Conservation (phyloP, 53 echinoderm and acorn worm genomes). For the Paracentrotus lividus region DNA sequence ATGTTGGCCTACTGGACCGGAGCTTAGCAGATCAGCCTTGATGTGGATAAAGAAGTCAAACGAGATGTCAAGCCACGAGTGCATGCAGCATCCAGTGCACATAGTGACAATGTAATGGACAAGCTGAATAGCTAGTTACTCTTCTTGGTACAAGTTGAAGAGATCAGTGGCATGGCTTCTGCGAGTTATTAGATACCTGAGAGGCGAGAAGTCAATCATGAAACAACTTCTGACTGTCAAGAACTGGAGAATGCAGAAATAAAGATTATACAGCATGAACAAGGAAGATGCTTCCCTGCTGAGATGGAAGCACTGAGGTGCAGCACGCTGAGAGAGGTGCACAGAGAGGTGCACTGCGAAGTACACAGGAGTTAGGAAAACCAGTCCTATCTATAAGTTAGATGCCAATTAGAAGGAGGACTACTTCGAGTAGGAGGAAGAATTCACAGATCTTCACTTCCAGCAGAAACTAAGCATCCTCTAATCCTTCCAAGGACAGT, state of each 20-base stretch:
- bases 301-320: background rate
- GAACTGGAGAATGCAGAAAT: background rate
- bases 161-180: background rate
- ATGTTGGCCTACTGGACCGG: background rate
- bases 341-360: background rate
- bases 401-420: conserved; percentile 42
- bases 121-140: background rate
- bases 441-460: conserved; percentile 35
- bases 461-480: conserved; percentile 47
- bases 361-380: background rate
- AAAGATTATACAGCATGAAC: background rate
- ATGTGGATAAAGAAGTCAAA: too few relatives aligned
- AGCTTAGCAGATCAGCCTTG: background rate
- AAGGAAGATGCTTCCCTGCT: background rate
- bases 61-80: background rate
- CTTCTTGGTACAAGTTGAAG: background rate
- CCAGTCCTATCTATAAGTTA: background rate
- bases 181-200: background rate
- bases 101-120: background rate
- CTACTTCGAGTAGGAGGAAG: conserved; percentile 67
- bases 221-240: background rate
- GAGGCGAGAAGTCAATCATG: background rate
- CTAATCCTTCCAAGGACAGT: conserved; percentile 51
- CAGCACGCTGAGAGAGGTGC: conserved; percentile 4
- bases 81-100: background rate